Percentiles rank a stretch among this genome's conserved stretches.
phyloP scores from a whole-genome alignment of 2,888 invertebrate genomes.

The Drosophila paranaensis region DNA sequence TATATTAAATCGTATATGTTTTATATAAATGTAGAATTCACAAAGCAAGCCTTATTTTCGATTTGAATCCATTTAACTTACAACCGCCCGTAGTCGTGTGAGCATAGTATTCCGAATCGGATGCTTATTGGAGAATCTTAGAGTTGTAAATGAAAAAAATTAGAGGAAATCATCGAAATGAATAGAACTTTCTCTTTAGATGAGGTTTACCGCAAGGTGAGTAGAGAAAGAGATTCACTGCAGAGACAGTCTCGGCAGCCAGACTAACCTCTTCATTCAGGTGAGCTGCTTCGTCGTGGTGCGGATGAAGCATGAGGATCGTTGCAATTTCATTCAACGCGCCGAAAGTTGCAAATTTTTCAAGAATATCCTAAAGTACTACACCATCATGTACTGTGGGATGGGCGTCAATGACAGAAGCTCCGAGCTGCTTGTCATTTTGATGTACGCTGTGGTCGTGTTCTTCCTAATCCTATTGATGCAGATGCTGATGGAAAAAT shows the following conservation, averaged over 20 bases:
- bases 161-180: background rate
- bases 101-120: background rate
- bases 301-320: background rate
- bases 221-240: background rate
- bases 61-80: background rate
- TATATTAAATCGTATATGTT: too few relatives aligned
- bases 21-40: too few relatives aligned
- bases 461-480: background rate
- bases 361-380: constrained; percentile 5
- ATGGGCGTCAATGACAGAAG: background rate
- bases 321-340: background rate
- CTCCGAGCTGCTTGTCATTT: background rate
- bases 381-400: background rate
- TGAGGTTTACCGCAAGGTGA: background rate
- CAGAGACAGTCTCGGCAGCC: too few relatives aligned
- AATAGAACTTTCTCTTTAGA: background rate
- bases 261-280: background rate
- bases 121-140: background rate
- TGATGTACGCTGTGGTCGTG: background rate
- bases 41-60: background rate
- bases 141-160: background rate
- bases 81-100: background rate
- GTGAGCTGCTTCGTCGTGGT: constrained; percentile 8
- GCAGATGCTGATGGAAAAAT: background rate
- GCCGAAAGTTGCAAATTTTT: background rate